These are phyloP conservation scores for Ariopsis seemanni DNA, from an alignment of 2,113 vertebrate genomes.

Conservation along the genomic window DNA sequence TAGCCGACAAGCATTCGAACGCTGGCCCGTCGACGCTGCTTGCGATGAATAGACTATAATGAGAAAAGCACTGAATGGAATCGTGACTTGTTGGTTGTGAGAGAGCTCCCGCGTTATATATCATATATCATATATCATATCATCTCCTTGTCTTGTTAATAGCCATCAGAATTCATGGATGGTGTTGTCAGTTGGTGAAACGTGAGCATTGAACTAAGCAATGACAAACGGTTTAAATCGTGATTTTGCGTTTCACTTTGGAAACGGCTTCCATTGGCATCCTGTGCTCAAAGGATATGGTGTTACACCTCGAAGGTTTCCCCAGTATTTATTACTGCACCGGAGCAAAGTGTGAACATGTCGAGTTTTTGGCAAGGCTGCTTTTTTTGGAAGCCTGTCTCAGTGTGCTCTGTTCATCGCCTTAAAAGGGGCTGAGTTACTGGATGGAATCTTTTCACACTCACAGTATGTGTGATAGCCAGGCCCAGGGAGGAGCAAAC, in stretches of 20 bases:
- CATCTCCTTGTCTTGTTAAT: neutral
- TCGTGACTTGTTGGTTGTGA: conserved; percentile 19
- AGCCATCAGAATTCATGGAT: conserved; percentile 3
- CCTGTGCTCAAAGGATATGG: conserved; percentile 15
- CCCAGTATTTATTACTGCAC: conserved; percentile 39
- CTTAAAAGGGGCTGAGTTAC: conserved; percentile 72
- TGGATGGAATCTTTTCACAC: conserved; percentile 49
- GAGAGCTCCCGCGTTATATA: neutral
- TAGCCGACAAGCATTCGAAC: conserved; percentile 37
- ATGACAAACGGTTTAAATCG: neutral
- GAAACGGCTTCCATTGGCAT: conserved; percentile 9
- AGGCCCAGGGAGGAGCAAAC: conserved; percentile 36
- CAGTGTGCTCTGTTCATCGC: conserved; percentile 71
- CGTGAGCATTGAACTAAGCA: neutral
- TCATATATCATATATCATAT: neutral
- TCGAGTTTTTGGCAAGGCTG: conserved; percentile 54
- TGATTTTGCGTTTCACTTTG: neutral
- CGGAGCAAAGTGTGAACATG: conserved; percentile 47
- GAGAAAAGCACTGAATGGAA: conserved; percentile 20
- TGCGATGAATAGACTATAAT: conserved; percentile 40
- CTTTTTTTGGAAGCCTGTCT: conserved; percentile 66
- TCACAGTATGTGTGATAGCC: conserved; percentile 45
- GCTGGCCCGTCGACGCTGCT: conserved; percentile 5
- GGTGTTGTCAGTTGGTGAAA: neutral
- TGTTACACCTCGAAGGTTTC: conserved; percentile 30